Conservation (phyloP, 1,140 invertebrate genomes). For the Cepaea nemoralis region DNA sequence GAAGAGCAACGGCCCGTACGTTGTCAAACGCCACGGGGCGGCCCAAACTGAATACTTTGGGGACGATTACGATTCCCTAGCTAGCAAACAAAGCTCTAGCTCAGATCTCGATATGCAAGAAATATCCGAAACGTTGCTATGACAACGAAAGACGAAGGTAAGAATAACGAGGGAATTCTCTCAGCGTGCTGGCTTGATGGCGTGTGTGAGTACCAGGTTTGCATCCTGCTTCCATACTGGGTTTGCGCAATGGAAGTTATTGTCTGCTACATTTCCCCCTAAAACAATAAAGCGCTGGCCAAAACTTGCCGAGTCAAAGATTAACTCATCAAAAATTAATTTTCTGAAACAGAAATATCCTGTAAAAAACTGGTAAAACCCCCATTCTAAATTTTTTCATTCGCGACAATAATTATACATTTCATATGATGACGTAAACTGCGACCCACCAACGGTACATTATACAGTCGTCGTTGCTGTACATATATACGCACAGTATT, state of each 20-base stretch:
- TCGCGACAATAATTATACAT: too few species aligned
- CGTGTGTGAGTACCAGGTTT: neutral
- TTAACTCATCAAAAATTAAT: neutral
- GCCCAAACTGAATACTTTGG: slow-evolving; percentile 65
- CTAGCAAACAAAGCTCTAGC: slow-evolving; percentile 62
- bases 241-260: too few species aligned
- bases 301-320: neutral
- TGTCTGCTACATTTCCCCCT: too few species aligned
- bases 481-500: too few species aligned
- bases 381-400: too few species aligned
- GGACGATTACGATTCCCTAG: slow-evolving; percentile 57
- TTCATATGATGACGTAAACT: too few species aligned
- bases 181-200: neutral
- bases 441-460: too few species aligned
- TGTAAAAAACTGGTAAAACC: too few species aligned
- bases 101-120: slow-evolving; percentile 53
- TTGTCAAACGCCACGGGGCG: slow-evolving; percentile 65
- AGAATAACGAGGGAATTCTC: slow-evolving; percentile 14
- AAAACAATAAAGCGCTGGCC: neutral
- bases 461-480: too few species aligned
- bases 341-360: too few species aligned
- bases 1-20: slow-evolving; percentile 54
- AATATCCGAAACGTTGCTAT: slow-evolving; percentile 67
- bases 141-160: slow-evolving; percentile 49
- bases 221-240: neutral